These are phyloP conservation scores for Thymelicus sylvestris DNA, from an alignment of 2,888 invertebrate species.

Conservation along the genomic window DNA sequence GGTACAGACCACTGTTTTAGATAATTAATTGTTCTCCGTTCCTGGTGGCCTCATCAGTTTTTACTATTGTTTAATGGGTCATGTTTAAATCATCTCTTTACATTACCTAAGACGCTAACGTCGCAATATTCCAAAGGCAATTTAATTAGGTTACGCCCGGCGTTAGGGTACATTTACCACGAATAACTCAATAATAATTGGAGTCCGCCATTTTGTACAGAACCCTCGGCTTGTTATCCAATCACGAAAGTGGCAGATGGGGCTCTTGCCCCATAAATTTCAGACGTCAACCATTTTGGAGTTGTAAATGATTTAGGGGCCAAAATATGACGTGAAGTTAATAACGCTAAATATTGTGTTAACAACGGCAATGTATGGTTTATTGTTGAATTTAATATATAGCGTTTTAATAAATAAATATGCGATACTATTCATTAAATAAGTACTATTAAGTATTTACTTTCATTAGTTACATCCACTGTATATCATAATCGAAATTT, in stretches of 20 bases:
- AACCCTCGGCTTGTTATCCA: conserved; percentile 48
- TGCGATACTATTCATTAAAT: too few relatives aligned
- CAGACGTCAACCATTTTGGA: neutral
- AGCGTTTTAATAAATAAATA: too few relatives aligned
- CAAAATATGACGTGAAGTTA: conserved; percentile 1
- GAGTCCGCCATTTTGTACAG: conserved; percentile 56
- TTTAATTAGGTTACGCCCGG: conserved; percentile 3
- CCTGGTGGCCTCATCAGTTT: too few relatives aligned
- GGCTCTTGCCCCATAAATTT: conserved; percentile 15
- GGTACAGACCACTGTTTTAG: too few relatives aligned
- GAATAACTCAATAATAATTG: conserved; percentile 37
- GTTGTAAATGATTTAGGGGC: neutral
- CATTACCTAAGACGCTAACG: neutral
- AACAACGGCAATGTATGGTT: too few relatives aligned
- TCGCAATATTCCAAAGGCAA: neutral
- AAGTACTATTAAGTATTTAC: too few relatives aligned
- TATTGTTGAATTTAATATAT: too few relatives aligned
- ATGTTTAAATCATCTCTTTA: too few relatives aligned
- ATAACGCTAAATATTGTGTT: neutral
- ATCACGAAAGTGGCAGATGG: conserved; percentile 41
- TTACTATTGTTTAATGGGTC: too few relatives aligned
- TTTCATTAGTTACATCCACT: too few relatives aligned
- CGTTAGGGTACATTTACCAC: conserved; percentile 11
- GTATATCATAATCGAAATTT: too few relatives aligned
- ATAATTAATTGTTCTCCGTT: too few relatives aligned